Conservation (phyloP, 2,888 invertebrate species). For the Lasioglossum malachurum region DNA sequence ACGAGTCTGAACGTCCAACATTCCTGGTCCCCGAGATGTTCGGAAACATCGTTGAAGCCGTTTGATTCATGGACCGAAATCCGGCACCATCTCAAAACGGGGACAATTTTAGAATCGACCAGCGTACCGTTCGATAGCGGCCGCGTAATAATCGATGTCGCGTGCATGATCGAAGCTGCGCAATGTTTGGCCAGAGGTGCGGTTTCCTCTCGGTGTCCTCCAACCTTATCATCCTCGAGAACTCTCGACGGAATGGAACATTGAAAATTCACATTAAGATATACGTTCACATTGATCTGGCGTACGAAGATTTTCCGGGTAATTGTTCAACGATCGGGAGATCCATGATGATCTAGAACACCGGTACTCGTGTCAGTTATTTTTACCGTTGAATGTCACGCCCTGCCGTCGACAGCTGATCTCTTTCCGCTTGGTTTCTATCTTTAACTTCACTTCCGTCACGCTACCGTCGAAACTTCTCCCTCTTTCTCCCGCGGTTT, state of each 20-base stretch:
- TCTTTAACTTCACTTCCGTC: conserved; percentile 59
- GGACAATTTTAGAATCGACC: conserved; percentile 20
- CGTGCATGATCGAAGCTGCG: conserved; percentile 55
- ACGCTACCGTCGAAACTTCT: conserved; percentile 18
- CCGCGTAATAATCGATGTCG: conserved; percentile 38
- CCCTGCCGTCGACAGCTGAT: conserved; percentile 39
- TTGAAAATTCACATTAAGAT: too few relatives aligned
- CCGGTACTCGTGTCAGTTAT: conserved; percentile 27
- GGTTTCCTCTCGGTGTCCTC: conserved; percentile 65
- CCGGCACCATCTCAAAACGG: background rate
- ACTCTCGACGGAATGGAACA: too few relatives aligned
- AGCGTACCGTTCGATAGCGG: conserved; percentile 34
- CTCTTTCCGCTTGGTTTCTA: conserved; percentile 47
- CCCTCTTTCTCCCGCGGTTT: background rate
- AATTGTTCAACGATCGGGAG: background rate
- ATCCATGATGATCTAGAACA: background rate
- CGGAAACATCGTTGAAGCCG: background rate
- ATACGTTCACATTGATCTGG: background rate
- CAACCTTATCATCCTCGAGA: background rate
- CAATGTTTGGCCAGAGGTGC: conserved; percentile 72
- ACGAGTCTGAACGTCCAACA: background rate
- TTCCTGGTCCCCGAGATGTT: background rate
- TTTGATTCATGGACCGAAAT: conserved; percentile 15
- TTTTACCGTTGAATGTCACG: conserved; percentile 52
- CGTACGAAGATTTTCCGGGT: background rate